Conservation (phyloP, 2,113 vertebrate species). For the Apteryx mantelli region DNA sequence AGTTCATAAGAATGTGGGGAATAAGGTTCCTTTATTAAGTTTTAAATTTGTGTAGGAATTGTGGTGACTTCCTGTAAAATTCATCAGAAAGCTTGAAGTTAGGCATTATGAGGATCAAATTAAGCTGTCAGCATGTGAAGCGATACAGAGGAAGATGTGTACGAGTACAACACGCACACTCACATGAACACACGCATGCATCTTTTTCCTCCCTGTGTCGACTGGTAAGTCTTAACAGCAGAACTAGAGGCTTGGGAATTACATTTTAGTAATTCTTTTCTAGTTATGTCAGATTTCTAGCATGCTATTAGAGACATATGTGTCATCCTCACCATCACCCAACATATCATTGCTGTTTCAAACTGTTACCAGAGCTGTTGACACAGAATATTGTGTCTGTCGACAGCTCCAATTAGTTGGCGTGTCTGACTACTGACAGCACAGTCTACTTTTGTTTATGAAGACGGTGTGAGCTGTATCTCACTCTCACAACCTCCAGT, state of each 20-base stretch:
- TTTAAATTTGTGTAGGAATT: slow-evolving; percentile 45
- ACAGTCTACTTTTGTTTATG: slow-evolving; percentile 85
- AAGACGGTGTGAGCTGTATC: slow-evolving; percentile 82
- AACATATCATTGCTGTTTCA: slow-evolving; percentile 88
- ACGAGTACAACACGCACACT: slow-evolving; percentile 17
- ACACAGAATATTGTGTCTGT: slow-evolving; percentile 87
- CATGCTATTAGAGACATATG: slow-evolving; percentile 83
- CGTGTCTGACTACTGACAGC: slow-evolving; percentile 86
- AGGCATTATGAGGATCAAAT: slow-evolving; percentile 75
- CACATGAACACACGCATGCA: neutral
- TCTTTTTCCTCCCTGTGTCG: neutral
- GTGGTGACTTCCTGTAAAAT: slow-evolving; percentile 70
- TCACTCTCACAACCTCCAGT: slow-evolving; percentile 81
- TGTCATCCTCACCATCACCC: slow-evolving; percentile 84
- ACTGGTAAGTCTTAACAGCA: slow-evolving; percentile 53
- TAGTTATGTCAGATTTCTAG: slow-evolving; percentile 84
- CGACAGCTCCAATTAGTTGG: slow-evolving; percentile 88
- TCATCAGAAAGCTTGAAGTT: slow-evolving; percentile 72
- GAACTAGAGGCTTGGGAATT: slow-evolving; percentile 67
- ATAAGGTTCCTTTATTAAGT: neutral
- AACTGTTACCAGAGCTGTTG: slow-evolving; percentile 85
- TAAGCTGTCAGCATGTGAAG: slow-evolving; percentile 77
- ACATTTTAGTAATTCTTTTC: slow-evolving; percentile 82
- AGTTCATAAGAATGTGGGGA: neutral
- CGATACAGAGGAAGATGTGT: slow-evolving; percentile 70